These are phyloP conservation scores for Azemiops feae DNA, from an alignment of 2,113 vertebrate species.

Conservation along the genomic window DNA sequence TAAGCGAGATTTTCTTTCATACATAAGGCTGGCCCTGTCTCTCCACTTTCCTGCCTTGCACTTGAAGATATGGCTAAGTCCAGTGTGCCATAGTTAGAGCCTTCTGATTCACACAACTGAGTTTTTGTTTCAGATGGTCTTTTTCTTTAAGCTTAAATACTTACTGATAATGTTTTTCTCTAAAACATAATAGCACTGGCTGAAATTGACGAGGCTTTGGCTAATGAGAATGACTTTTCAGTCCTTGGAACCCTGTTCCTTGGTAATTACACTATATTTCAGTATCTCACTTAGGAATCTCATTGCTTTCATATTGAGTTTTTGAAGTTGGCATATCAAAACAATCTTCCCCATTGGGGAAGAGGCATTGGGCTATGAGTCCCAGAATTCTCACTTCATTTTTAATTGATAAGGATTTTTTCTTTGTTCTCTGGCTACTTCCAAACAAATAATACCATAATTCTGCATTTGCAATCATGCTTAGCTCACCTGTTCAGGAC, in stretches of 20 bases:
- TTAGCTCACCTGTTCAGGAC: not conserved
- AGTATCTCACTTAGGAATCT: not conserved
- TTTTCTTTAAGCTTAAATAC: not conserved
- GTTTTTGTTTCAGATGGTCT: not conserved
- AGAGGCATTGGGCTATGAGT: not conserved
- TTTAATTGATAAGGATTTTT: not conserved
- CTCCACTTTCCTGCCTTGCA: not conserved
- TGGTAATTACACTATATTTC: not conserved
- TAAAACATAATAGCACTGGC: not conserved
- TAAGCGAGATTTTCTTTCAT: not conserved
- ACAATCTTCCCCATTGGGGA: not conserved
- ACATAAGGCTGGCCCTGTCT: not conserved
- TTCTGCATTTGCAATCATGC: not conserved
- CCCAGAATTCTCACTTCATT: not conserved
- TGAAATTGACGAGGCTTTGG: not conserved
- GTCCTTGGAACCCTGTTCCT: not conserved
- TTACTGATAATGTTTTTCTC: not conserved
- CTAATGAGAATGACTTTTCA: not conserved
- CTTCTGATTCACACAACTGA: not conserved
- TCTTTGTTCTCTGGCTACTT: not conserved
- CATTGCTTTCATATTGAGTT: not conserved
- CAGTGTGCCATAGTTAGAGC: not conserved
- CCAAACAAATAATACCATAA: not conserved
- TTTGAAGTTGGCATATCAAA: not conserved
- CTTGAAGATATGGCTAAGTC: not conserved